Evolutionary conservation across 2,888 invertebrate genomes (phyloP), one percentile per base, ranked within the genome.

Genomic region (Andrena fulva): DNA sequence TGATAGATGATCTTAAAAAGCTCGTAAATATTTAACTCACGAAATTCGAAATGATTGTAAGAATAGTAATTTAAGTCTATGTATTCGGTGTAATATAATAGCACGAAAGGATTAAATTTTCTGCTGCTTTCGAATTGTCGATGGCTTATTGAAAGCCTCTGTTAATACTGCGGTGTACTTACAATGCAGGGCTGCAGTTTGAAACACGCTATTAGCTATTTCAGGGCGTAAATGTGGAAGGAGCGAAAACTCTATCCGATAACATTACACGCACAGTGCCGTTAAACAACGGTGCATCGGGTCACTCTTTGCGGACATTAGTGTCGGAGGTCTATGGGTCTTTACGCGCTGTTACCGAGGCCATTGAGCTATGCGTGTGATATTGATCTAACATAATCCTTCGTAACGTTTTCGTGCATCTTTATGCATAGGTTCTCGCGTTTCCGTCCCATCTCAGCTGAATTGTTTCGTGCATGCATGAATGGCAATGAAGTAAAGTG

Each of bases 281-380:
- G 89, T 90, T 90, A 90, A 81, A 73, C 87, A 90, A 90, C 89
- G 88, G 90, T 86, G 89, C 88, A 89, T 88, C 83, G 72, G 52
- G 84, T 80, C 73, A 74, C 63, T 62, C 56, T 54, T 67, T 20
- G 35, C 29, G 73, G 60, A 64, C 54, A 77, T 82, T 74, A 68
- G 63, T 70, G 56, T 20, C 33, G 50, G 29, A 67, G 52, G 60
- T 68, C 31, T 24, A 29, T 20, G 29, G 29, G 2, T 6, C 24
- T 60, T 24, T 29, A 52, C 24, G 33, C 66, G 68, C 56, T 35
- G 76, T 60, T 71, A 20, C 12, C 27, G 24, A 68, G 54, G 12
- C 48, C 35, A 20, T 68, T 68, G 16, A 7, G 4, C 27, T 6
- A 10, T 62, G 10, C 59, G 35, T 33, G 29, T 66, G 27, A 62